Percentiles rank a stretch among this genome's conserved stretches.
Evolutionary conservation across 2,113 vertebrate species (phyloP).

Genomic region (Atractosteus spatula): DNA sequence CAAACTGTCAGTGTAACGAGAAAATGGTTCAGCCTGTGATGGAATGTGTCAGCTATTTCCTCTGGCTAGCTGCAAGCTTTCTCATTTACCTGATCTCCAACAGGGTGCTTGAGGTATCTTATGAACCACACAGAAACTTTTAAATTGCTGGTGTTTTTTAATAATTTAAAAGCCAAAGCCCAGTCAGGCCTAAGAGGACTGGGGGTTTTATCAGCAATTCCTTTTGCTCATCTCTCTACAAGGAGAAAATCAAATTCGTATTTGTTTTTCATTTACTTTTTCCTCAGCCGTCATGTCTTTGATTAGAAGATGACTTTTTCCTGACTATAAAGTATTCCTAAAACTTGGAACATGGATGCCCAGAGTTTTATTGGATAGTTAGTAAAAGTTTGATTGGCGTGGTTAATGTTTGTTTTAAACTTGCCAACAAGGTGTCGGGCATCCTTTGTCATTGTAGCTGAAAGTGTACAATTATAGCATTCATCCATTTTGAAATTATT

Average conservation of each 20-base stretch:
- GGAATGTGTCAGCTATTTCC: conserved; percentile 3
- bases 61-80: neutral
- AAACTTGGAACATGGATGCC: too few relatives aligned
- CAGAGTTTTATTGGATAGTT: too few relatives aligned
- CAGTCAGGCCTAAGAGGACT: conserved; percentile 14
- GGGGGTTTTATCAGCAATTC: conserved; percentile 60
- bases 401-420: too few relatives aligned
- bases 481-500: too few relatives aligned
- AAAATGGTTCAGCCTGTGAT: neutral
- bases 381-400: too few relatives aligned
- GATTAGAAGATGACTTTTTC: conserved; percentile 40
- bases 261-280: conserved; percentile 40
- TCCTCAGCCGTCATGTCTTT: conserved; percentile 31
- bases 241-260: conserved; percentile 36
- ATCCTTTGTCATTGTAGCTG: too few relatives aligned
- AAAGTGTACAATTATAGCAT: too few relatives aligned
- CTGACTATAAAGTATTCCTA: neutral
- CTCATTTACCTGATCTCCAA: conserved; percentile 13
- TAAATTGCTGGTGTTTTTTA: conserved; percentile 44
- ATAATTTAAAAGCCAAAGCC: conserved; percentile 54
- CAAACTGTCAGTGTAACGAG: neutral
- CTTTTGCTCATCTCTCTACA: conserved; percentile 51
- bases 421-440: too few relatives aligned
- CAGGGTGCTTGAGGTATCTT: neutral
- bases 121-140: conserved; percentile 19